Percentiles rank a stretch among this genome's conserved stretches.
Conservation (phyloP, 1,140 invertebrate species). For the Sogatella furcifera region DNA sequence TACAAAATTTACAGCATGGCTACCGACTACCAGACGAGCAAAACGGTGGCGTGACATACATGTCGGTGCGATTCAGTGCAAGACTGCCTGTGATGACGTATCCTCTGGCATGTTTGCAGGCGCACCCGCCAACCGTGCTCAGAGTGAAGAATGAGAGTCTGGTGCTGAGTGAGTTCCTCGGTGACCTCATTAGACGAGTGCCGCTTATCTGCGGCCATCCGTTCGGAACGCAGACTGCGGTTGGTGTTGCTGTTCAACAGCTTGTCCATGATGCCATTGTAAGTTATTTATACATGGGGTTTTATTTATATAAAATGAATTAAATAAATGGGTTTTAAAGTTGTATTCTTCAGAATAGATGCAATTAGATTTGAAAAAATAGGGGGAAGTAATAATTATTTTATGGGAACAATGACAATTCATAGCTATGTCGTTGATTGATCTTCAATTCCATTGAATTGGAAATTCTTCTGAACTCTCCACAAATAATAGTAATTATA, state of each 20-base stretch:
- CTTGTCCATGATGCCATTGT: slow-evolving; percentile 10
- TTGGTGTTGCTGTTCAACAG: slow-evolving; percentile 13
- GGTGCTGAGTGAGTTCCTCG: slow-evolving; percentile 22
- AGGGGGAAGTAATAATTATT: too few species aligned
- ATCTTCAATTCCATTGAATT: too few species aligned
- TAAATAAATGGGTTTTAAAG: too few species aligned
- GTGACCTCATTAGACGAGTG: slow-evolving; percentile 9
- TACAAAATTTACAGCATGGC: slow-evolving; percentile 32
- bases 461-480: too few species aligned
- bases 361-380: too few species aligned
- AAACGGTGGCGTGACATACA: slow-evolving; percentile 26
- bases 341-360: too few species aligned
- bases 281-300: too few species aligned
- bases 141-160: slow-evolving; percentile 27
- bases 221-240: slow-evolving; percentile 1
- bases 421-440: too few species aligned
- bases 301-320: too few species aligned
- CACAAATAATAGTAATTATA: too few species aligned
- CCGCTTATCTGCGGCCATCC: slow-evolving; percentile 15
- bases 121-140: slow-evolving; percentile 31
- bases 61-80: slow-evolving; percentile 29
- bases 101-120: slow-evolving; percentile 33
- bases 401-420: too few species aligned
- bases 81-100: slow-evolving; percentile 36
- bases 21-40: slow-evolving; percentile 36